A percentile compares a stretch with the other conserved stretches of the same genome.
These are phyloP conservation scores for Drosophila aldrichi DNA, from an alignment of 2,888 invertebrate genomes.

Conservation along the genomic window DNA sequence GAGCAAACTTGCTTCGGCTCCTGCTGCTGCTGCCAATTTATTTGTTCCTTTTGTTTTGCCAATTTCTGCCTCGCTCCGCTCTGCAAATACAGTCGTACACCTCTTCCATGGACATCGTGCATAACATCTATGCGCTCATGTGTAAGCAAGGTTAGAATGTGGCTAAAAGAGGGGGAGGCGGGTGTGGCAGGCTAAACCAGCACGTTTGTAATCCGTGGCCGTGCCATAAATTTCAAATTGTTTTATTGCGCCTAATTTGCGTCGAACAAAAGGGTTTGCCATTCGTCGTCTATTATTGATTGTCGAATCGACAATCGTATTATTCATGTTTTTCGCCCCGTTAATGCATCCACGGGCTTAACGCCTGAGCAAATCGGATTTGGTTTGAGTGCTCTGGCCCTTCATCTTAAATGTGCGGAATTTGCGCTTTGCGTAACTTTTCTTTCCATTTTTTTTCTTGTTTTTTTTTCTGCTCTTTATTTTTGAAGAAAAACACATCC, in stretches of 20 bases:
- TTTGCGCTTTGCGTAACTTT: conserved; percentile 60
- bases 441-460: conserved; percentile 1
- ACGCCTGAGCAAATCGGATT: conserved; percentile 33
- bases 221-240: conserved; percentile 65
- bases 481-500: conserved; percentile 56
- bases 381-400: conserved; percentile 6
- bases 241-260: conserved; percentile 76
- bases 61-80: conserved; percentile 19
- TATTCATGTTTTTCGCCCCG: conserved; percentile 51
- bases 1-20: conserved; percentile 64
- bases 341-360: conserved; percentile 48
- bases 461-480: not conserved
- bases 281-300: conserved; percentile 22
- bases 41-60: conserved; percentile 51
- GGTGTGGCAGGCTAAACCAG: conserved; percentile 20
- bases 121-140: conserved; percentile 6
- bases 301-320: conserved; percentile 33
- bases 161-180: not conserved
- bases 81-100: not conserved
- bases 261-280: conserved; percentile 35
- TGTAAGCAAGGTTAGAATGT: conserved; percentile 13
- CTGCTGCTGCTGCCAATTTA: conserved; percentile 68
- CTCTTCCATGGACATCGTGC: not conserved
- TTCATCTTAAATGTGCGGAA: conserved; percentile 27
- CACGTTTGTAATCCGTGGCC: conserved; percentile 44